Percentiles rank a stretch among this genome's conserved stretches.
These are phyloP conservation scores for Autographa pulchrina DNA, from an alignment of 2,888 invertebrate genomes.

Conservation along the genomic window DNA sequence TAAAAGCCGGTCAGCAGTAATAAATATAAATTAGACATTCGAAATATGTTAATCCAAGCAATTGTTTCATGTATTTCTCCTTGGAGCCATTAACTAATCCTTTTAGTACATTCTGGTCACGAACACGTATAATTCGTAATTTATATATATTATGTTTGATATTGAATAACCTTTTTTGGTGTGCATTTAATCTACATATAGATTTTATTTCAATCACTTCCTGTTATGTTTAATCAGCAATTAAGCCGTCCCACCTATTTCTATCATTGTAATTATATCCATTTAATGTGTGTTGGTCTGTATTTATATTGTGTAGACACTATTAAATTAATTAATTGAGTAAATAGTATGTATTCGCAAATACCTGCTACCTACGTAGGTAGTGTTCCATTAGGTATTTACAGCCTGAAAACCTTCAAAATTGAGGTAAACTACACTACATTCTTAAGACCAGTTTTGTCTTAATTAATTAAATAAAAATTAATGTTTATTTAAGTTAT, in stretches of 20 bases:
- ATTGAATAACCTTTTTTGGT: constrained; percentile 36
- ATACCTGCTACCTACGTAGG: too few species aligned
- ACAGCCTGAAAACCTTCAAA: too few species aligned
- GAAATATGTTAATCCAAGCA: constrained; percentile 21
- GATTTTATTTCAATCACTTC: constrained; percentile 38
- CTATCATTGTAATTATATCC: neutral
- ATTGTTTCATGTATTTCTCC: constrained; percentile 45
- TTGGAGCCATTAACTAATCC: constrained; percentile 34
- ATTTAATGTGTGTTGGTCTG: neutral
- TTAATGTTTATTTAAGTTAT: neutral
- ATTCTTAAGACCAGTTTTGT: too few species aligned
- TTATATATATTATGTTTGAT: constrained; percentile 42
- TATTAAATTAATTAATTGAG: neutral
- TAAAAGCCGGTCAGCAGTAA: constrained; percentile 8
- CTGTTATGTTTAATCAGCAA: constrained; percentile 29
- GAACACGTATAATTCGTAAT: constrained; percentile 41
- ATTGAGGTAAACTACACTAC: too few species aligned
- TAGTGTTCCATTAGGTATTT: too few species aligned
- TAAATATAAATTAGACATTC: constrained; percentile 21
- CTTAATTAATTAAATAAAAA: neutral
- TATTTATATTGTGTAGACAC: neutral
- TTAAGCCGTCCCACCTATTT: constrained; percentile 15
- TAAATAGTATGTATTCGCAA: too few species aligned
- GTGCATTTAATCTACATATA: constrained; percentile 35
- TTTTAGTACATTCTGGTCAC: constrained; percentile 38